Conservation (phyloP, 2,113 vertebrate genomes). For the Cyprinus carpio region DNA sequence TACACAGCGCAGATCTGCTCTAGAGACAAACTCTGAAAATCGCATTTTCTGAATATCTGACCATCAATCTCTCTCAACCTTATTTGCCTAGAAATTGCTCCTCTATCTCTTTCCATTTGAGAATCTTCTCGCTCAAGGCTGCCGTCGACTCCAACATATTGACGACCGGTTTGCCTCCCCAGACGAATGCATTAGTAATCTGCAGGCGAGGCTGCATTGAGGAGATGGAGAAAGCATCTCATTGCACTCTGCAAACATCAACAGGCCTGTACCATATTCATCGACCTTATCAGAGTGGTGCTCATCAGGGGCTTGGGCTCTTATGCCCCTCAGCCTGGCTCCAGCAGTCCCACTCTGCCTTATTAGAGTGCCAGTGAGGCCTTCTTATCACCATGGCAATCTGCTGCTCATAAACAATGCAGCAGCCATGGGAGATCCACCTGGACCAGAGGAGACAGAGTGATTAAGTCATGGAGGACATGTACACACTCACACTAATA, state of each 20-base stretch:
- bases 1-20: background rate
- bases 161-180: conserved; percentile 49
- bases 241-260: conserved; percentile 56
- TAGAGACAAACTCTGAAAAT: conserved; percentile 8
- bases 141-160: conserved; percentile 41
- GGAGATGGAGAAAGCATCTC: conserved; percentile 40
- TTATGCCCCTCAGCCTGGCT: conserved; percentile 49
- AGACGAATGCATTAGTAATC: conserved; percentile 56
- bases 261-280: conserved; percentile 57
- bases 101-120: background rate
- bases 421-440: conserved; percentile 45
- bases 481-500: conserved; percentile 12
- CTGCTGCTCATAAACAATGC: conserved; percentile 57
- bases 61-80: conserved; percentile 23
- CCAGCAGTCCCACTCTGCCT: conserved; percentile 48
- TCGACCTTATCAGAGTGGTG: conserved; percentile 57
- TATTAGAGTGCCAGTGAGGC: conserved; percentile 54
- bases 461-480: conserved; percentile 16
- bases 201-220: conserved; percentile 28
- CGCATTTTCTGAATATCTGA: background rate
- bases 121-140: conserved; percentile 40
- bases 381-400: conserved; percentile 54
- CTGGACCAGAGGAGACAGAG: conserved; percentile 29
- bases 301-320: conserved; percentile 50
- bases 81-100: conserved; percentile 41